A percentile compares a stretch with the other conserved stretches of the same genome.
phyloP scores from a whole-genome alignment of 92 coral and sea anemone species.

The Micromussa lordhowensis region DNA sequence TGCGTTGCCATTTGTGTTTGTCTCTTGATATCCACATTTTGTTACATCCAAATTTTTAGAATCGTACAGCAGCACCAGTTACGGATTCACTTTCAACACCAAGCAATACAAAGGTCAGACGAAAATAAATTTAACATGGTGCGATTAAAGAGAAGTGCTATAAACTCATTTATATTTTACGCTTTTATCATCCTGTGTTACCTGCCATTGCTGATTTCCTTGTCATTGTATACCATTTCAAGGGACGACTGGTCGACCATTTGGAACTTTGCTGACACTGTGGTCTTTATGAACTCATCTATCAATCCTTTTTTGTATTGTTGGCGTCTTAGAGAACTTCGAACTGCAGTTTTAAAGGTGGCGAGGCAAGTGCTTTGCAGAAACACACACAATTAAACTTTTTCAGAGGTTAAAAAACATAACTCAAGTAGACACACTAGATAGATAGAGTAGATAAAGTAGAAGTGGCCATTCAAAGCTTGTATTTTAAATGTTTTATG shows the following conservation, averaged over 20 bases:
- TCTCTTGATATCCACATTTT: not conserved
- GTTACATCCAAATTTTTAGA: not conserved
- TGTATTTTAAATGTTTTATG: no score
- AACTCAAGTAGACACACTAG: no score
- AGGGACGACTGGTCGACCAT: not conserved
- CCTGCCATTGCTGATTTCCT: not conserved
- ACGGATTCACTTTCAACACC: constrained; percentile 10
- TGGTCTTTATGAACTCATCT: constrained; percentile 19
- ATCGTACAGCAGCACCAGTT: not conserved
- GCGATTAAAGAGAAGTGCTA: not conserved
- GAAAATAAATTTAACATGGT: not conserved
- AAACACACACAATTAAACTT: not conserved
- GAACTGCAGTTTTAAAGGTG: not conserved
- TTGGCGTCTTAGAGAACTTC: constrained; percentile 14
- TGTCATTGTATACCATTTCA: not conserved
- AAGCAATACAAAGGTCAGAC: not conserved
- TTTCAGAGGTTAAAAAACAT: no score
- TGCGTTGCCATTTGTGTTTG: not conserved
- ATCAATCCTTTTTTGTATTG: constrained; percentile 12
- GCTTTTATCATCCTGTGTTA: constrained; percentile 3
- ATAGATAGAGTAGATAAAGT: no score
- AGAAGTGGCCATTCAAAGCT: no score
- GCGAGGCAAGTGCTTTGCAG: not conserved
- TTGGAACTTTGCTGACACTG: constrained; percentile 11
- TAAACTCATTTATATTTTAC: constrained; percentile 16